phyloP scores from a whole-genome alignment of 2,797 vertebrate genomes.

The Aplochiton taeniatus region DNA sequence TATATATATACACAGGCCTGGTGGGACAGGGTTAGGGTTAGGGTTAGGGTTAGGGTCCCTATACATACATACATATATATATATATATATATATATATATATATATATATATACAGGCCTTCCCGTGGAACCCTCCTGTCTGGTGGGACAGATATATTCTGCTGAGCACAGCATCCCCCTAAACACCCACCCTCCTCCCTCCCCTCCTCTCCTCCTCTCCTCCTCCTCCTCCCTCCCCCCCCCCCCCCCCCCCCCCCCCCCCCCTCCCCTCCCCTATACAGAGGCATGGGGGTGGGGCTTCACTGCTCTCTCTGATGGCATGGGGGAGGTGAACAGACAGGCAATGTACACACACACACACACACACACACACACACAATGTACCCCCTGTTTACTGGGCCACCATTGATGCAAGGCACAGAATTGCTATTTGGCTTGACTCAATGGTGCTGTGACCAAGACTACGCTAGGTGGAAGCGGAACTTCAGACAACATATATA shows the following conservation, averaged over 20 bases:
- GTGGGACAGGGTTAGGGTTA: too few species aligned
- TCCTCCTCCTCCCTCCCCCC: too few species aligned
- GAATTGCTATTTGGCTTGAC: slow-evolving; percentile 8
- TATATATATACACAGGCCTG: too few species aligned
- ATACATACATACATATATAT: too few species aligned
- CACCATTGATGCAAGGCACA: slow-evolving; percentile 46
- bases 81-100: too few species aligned
- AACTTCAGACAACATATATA: too few species aligned
- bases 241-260: slow-evolving; percentile 45
- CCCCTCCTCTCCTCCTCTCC: slow-evolving; percentile 21
- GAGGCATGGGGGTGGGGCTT: slow-evolving; percentile 49
- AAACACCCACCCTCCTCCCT: slow-evolving; percentile 33
- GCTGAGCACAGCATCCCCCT: slow-evolving; percentile 69
- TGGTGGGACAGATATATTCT: slow-evolving; percentile 57
- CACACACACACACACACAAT: slow-evolving; percentile 42
- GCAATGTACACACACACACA: slow-evolving; percentile 48
- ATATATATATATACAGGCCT: neutral
- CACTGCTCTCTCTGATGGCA: slow-evolving; percentile 55
- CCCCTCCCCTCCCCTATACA: neutral
- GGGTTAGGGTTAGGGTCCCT: too few species aligned
- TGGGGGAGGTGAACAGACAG: slow-evolving; percentile 54
- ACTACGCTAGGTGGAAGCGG: too few species aligned
- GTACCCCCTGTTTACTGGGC: slow-evolving; percentile 41
- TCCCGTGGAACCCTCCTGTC: neutral
- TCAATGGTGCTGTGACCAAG: too few species aligned